A percentile compares a stretch with the other conserved stretches of the same genome.
Evolutionary conservation across 2,888 invertebrate genomes (phyloP).

Genomic region (Gymnosoma rotundatum): DNA sequence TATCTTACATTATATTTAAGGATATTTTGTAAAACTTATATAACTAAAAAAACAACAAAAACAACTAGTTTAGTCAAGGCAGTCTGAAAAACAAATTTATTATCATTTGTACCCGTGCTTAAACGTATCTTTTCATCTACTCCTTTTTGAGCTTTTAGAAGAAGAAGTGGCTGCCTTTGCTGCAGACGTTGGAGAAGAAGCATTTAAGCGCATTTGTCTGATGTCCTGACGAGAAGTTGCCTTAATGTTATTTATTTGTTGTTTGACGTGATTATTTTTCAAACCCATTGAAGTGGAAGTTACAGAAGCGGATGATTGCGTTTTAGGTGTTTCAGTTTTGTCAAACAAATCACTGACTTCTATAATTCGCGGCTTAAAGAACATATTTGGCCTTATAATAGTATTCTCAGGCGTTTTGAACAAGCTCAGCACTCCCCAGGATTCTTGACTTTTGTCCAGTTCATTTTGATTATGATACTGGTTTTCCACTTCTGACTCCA

Average conservation of each 20-base stretch:
- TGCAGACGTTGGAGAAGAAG: constrained; percentile 47
- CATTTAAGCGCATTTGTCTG: constrained; percentile 77
- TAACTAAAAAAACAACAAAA: constrained; percentile 46
- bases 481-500: constrained; percentile 84
- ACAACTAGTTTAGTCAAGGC: constrained; percentile 47
- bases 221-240: constrained; percentile 76
- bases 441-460: constrained; percentile 71
- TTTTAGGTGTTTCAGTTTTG: background rate
- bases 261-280: constrained; percentile 76
- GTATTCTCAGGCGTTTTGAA: constrained; percentile 82
- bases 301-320: background rate
- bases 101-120: background rate
- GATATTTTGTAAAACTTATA: constrained; percentile 50
- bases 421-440: constrained; percentile 84
- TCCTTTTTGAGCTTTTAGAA: constrained; percentile 69
- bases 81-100: constrained; percentile 28
- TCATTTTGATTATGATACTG: constrained; percentile 69
- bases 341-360: constrained; percentile 86
- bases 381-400: constrained; percentile 80
- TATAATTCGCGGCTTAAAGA: constrained; percentile 84
- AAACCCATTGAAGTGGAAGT: constrained; percentile 63
- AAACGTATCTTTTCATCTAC: constrained; percentile 73
- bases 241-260: constrained; percentile 79
- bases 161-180: constrained; percentile 27
- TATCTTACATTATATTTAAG: constrained; percentile 2